Evolutionary conservation across 2,797 vertebrate species (phyloP).

Genomic region (Selene dorsalis): DNA sequence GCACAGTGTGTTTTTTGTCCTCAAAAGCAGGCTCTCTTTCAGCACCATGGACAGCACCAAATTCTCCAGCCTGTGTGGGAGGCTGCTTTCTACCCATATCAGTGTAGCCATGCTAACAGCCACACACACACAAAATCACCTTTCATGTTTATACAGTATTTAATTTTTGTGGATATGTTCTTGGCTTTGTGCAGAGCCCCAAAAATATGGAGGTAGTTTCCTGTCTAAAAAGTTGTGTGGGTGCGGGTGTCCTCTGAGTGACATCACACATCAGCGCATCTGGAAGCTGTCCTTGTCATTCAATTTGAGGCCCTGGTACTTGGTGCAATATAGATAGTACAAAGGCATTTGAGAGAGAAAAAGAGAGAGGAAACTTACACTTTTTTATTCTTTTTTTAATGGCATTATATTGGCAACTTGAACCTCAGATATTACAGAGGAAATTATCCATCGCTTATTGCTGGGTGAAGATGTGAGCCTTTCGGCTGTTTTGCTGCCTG

Average conservation of each 20-base stretch:
- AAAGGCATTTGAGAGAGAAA: constrained; percentile 1
- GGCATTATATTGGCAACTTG: not conserved
- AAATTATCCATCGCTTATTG: not conserved
- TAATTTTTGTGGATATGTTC: not conserved
- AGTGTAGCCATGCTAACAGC: constrained; percentile 13
- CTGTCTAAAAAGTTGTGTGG: not conserved
- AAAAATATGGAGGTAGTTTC: not conserved
- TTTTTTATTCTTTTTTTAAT: not conserved
- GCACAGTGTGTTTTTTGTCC: constrained; percentile 1
- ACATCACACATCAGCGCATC: constrained; percentile 34
- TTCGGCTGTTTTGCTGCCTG: constrained; percentile 32
- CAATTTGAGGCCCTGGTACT: constrained; percentile 10
- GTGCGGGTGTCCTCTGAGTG: not conserved
- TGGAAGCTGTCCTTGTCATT: constrained; percentile 28
- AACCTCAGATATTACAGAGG: constrained; percentile 11
- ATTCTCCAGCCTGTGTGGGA: constrained; percentile 36
- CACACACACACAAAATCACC: constrained; percentile 1
- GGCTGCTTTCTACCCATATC: constrained; percentile 26
- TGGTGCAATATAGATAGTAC: not conserved
- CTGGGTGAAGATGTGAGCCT: constrained; percentile 14
- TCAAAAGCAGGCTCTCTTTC: constrained; percentile 44
- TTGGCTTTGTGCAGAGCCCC: not conserved
- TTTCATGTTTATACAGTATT: constrained; percentile 16
- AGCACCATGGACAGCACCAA: constrained; percentile 73
- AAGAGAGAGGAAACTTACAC: not conserved